Evolutionary conservation across 2,113 vertebrate species (phyloP).

Genomic region (Stigmatopora argus): DNA sequence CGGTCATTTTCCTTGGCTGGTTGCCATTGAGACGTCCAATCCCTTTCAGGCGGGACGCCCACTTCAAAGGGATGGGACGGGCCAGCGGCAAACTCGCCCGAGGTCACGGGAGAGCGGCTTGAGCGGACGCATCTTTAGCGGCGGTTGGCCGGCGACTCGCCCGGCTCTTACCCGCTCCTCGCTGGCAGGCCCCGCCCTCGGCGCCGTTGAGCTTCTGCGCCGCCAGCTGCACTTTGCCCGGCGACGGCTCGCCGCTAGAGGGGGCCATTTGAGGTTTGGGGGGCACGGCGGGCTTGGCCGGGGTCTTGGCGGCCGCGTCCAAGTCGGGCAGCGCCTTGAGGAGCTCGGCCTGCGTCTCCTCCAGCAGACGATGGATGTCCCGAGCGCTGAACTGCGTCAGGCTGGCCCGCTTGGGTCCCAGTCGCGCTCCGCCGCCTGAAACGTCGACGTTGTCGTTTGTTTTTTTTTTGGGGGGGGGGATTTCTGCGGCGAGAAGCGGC

Average conservation of each 20-base stretch:
- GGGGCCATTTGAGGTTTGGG: conserved; percentile 64
- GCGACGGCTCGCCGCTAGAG: conserved; percentile 73
- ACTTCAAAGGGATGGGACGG: too few relatives aligned
- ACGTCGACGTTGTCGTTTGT: neutral
- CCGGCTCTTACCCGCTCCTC: conserved; percentile 93
- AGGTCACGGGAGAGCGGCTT: too few relatives aligned
- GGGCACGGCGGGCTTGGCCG: conserved; percentile 66
- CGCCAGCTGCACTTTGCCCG: conserved; percentile 76
- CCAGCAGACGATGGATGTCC: conserved; percentile 94
- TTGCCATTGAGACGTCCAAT: too few relatives aligned
- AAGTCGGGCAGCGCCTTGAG: conserved; percentile 98
- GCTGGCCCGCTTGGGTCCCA: conserved; percentile 96
- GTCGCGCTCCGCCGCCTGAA: conserved; percentile 89
- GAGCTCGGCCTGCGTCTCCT: conserved; percentile 93
- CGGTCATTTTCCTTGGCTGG: too few relatives aligned
- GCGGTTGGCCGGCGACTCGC: too few relatives aligned
- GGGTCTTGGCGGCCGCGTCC: conserved; percentile 87
- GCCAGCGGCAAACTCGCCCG: neutral
- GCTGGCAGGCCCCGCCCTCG: conserved; percentile 75
- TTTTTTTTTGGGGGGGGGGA: neutral
- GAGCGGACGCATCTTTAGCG: too few relatives aligned
- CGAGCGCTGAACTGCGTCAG: conserved; percentile 93
- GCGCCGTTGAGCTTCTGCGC: conserved; percentile 78
- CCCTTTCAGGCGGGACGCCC: too few relatives aligned
- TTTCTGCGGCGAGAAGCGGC: neutral